Evolutionary conservation across 2,888 invertebrate genomes (phyloP), one percentile per base, ranked within the genome.

Genomic region (Dolichomitus sp.): DNA sequence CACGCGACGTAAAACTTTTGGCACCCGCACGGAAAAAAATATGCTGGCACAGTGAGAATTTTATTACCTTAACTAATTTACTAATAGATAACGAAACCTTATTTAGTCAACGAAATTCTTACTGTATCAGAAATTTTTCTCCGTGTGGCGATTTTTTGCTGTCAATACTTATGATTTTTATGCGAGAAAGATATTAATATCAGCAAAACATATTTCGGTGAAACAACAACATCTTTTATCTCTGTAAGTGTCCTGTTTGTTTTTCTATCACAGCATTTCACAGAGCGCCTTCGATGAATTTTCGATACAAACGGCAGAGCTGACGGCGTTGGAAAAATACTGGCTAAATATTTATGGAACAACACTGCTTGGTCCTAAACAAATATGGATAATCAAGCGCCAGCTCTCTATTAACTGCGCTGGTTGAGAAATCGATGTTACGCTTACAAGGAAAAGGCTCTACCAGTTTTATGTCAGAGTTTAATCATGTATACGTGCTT

Each of bases 1-100:
- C 54, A 19, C 50, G 12, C 48, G 45, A 19, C 45, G 54, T 1
- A 14, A 45, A 61, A 73, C 48, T 54, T 65, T 40, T 65, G 33
- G 40, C 63, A 37, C 14, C 9, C 40, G 19, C 30, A 19, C 40
- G 37, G 37, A 37, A 7, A 37, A 37, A 37, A 9, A 33, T 33
- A 6, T 33, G 4, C 33, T 33, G 4, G 33, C 33, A 33, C 0
- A 33, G 33, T 7, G 5, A 7, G 6, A n/a, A 75, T 19, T 30
- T 19, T 4, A 14, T 40, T 37, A 3, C 37, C 17, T 19, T 6
- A 17, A 11, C 52, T 52, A 9, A 33, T 33, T 4, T 33, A 33
- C 33, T 33, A 33, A 1, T 2, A 12, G 27, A 17, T 9, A 27
- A 52, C 23, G 12, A 23, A 12, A 17, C 19, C 17, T n/a, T 12